Conservation (phyloP, 2,797 vertebrate genomes). For the Xiphorhynchus erythropygius region DNA sequence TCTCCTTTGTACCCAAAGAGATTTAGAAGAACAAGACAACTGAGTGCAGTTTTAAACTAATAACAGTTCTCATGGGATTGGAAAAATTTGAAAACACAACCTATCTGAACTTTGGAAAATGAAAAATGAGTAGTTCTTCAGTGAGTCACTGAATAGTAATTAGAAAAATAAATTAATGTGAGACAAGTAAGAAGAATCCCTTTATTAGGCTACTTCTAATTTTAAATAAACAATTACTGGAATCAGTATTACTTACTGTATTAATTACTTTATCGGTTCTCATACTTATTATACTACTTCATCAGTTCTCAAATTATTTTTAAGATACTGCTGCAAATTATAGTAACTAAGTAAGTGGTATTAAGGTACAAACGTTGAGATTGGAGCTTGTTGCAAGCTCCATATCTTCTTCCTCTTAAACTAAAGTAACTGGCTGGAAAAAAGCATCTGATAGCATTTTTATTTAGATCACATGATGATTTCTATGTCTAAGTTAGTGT, state of each 20-base stretch:
- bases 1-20: not conserved
- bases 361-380: not conserved
- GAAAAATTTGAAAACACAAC: constrained; percentile 3
- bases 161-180: constrained; percentile 48
- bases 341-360: constrained; percentile 22
- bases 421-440: not conserved
- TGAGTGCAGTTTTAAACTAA: not conserved
- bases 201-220: constrained; percentile 46
- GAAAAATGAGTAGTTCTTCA: constrained; percentile 47
- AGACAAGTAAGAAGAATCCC: not conserved
- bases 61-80: not conserved
- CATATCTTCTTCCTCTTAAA: not conserved
- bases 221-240: constrained; percentile 46
- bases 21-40: not conserved
- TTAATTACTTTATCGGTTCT: constrained; percentile 31
- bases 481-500: not conserved
- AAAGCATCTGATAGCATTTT: not conserved
- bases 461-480: not conserved
- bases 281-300: constrained; percentile 33
- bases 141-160: constrained; percentile 57
- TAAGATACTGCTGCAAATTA: constrained; percentile 31
- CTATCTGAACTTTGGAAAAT: constrained; percentile 3
- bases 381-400: not conserved
- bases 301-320: constrained; percentile 32
- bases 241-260: constrained; percentile 42